These are phyloP conservation scores for Dicyrtomina minuta DNA, from an alignment of 2,888 invertebrate species.

Conservation along the genomic window DNA sequence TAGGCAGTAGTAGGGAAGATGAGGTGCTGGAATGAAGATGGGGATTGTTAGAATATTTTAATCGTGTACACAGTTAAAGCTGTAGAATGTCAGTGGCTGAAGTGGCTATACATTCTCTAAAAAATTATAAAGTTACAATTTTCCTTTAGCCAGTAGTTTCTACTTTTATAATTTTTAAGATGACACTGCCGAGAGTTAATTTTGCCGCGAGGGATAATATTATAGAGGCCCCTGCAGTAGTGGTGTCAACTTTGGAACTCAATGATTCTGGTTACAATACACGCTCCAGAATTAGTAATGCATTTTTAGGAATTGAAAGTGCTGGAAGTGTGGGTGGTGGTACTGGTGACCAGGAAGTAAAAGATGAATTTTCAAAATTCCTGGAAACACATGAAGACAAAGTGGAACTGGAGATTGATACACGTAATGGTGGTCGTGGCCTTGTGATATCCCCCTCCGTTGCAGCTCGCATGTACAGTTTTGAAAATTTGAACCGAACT, in stretches of 20 bases:
- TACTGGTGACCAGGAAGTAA: not conserved
- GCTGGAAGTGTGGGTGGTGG: not conserved
- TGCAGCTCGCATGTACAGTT: not conserved
- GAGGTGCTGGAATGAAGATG: no score
- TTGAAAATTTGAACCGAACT: not conserved
- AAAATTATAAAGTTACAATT: no score
- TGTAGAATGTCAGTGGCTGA: no score
- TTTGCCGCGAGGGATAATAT: not conserved
- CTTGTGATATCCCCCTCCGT: constrained; percentile 24
- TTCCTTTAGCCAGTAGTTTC: no score
- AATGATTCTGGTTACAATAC: no score
- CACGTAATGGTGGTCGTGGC: not conserved
- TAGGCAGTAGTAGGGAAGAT: no score
- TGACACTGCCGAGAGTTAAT: not conserved
- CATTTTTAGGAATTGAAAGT: not conserved
- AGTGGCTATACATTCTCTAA: no score
- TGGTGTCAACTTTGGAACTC: no score
- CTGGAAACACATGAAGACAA: constrained; percentile 12
- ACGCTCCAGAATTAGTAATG: no score
- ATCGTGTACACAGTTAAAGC: no score
- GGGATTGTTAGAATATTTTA: no score
- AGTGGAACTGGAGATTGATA: constrained; percentile 20
- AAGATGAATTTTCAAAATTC: not conserved
- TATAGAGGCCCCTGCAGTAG: not conserved
- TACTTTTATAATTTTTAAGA: no score